These are phyloP conservation scores for Pterostichus madidus DNA, from an alignment of 2,888 invertebrate genomes.

Conservation along the genomic window DNA sequence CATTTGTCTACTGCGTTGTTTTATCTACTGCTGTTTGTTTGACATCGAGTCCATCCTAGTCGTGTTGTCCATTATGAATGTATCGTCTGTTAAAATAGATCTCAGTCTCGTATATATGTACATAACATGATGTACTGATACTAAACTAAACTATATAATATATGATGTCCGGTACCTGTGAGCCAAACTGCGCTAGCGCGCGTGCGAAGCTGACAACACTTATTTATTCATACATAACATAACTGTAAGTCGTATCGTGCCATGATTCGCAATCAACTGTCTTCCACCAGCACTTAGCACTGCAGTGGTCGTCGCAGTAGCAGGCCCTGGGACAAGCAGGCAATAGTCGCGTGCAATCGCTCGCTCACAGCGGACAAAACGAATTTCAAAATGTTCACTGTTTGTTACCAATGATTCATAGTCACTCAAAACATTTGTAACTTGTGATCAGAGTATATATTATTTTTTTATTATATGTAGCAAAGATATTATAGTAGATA, in stretches of 20 bases:
- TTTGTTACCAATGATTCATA: constrained; percentile 58
- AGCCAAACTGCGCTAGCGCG: constrained; percentile 48
- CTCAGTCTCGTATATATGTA: constrained; percentile 59
- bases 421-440: constrained; percentile 51
- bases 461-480: constrained; percentile 64
- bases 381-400: constrained; percentile 46
- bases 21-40: constrained; percentile 31
- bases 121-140: constrained; percentile 50
- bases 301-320: constrained; percentile 72
- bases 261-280: constrained; percentile 76
- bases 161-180: constrained; percentile 66
- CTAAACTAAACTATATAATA: constrained; percentile 39
- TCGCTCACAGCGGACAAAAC: constrained; percentile 62
- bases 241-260: constrained; percentile 70
- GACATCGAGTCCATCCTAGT: constrained; percentile 53
- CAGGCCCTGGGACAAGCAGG: constrained; percentile 65
- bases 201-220: constrained; percentile 46
- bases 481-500: constrained; percentile 56
- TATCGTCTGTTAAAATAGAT: constrained; percentile 63
- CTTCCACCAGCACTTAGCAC: constrained; percentile 75
- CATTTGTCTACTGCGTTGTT: constrained; percentile 26
- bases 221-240: constrained; percentile 51
- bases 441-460: constrained; percentile 59
- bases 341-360: constrained; percentile 64
- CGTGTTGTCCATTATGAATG: constrained; percentile 66